These are phyloP conservation scores for Bibio marci DNA, from an alignment of 2,888 invertebrate species.

Conservation along the genomic window DNA sequence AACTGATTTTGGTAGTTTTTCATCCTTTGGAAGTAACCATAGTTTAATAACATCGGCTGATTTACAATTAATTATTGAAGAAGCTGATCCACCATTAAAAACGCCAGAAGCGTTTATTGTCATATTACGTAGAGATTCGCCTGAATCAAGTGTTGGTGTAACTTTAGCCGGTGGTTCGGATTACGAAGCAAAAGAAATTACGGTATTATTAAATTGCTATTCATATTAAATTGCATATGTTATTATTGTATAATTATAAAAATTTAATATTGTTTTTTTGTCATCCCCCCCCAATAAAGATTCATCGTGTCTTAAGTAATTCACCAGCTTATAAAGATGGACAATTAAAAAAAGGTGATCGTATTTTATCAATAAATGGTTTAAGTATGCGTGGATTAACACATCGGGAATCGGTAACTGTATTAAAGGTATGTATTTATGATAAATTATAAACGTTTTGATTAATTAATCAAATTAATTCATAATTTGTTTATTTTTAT, in stretches of 20 bases:
- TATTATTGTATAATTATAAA: not conserved
- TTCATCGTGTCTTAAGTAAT: conserved; percentile 72
- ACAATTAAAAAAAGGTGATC: conserved; percentile 67
- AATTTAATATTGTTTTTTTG: too few species aligned
- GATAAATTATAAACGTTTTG: not conserved
- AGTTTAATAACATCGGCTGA: conserved; percentile 33
- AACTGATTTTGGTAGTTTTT: conserved; percentile 29
- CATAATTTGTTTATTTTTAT: conserved; percentile 3
- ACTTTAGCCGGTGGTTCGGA: conserved; percentile 79
- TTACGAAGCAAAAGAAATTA: conserved; percentile 82
- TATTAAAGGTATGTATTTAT: conserved; percentile 67
- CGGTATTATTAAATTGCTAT: conserved; percentile 35
- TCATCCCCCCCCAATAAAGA: too few species aligned
- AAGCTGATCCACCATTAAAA: conserved; percentile 47
- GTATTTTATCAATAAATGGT: conserved; percentile 79
- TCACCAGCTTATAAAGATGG: conserved; percentile 80
- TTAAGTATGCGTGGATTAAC: conserved; percentile 65
- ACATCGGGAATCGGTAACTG: conserved; percentile 71
- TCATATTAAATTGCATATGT: conserved; percentile 9
- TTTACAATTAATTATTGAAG: conserved; percentile 44
- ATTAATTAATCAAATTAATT: conserved; percentile 5
- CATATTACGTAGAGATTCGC: conserved; percentile 45
- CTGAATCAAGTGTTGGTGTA: conserved; percentile 64
- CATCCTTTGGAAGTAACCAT: conserved; percentile 30
- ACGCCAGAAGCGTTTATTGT: conserved; percentile 44